Percentiles rank a stretch among this genome's conserved stretches.
Conservation (phyloP, 2,888 invertebrate species). For the Diarsia brunnea region DNA sequence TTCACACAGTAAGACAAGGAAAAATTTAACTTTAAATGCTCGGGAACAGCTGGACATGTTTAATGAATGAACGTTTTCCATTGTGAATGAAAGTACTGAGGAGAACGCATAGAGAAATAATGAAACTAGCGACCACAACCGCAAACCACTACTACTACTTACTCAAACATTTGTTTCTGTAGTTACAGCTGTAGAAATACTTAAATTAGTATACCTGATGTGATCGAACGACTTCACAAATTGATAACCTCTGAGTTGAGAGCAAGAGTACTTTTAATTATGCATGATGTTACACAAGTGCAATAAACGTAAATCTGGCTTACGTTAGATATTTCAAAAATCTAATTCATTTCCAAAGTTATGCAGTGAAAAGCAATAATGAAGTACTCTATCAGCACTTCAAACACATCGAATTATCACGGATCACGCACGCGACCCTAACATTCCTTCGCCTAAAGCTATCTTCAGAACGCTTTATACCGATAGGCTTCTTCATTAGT, state of each 20-base stretch:
- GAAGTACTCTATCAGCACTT: constrained; percentile 10
- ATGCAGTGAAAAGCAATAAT: constrained; percentile 1
- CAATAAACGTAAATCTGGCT: constrained; percentile 12
- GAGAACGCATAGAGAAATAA: constrained; percentile 15
- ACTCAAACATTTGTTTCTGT: neutral
- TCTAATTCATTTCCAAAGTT: constrained; percentile 7
- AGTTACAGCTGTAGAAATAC: neutral
- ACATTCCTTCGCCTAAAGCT: constrained; percentile 2
- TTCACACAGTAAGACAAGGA: constrained; percentile 55
- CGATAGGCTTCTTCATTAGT: constrained; percentile 19
- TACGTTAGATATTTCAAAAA: constrained; percentile 4
- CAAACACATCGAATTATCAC: constrained; percentile 11
- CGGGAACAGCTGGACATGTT: constrained; percentile 55
- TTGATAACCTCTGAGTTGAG: neutral
- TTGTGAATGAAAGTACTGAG: constrained; percentile 56
- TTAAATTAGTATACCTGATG: neutral
- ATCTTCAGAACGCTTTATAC: constrained; percentile 18
- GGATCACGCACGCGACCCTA: constrained; percentile 18
- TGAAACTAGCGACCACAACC: constrained; percentile 2
- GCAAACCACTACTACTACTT: neutral
- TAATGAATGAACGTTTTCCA: constrained; percentile 60
- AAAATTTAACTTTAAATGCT: constrained; percentile 52
- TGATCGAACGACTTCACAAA: neutral
- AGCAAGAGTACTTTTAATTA: neutral
- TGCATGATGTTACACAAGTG: neutral